These are phyloP conservation scores for Nipponia nippon DNA, from an alignment of 2,113 vertebrate species.

Conservation along the genomic window DNA sequence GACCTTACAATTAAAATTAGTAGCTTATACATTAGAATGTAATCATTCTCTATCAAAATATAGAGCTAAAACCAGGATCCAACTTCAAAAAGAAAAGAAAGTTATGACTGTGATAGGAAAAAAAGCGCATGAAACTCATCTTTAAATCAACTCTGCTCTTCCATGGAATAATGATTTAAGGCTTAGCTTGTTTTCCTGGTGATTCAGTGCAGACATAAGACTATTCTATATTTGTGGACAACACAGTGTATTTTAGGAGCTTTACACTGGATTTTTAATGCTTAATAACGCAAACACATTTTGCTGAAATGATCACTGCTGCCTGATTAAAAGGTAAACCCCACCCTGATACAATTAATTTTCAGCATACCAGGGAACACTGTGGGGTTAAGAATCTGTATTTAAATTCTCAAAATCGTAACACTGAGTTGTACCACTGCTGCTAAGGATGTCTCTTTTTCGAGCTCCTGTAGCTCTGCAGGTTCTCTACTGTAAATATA, in stretches of 20 bases:
- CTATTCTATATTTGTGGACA: conserved; percentile 60
- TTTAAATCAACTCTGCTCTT: conserved; percentile 71
- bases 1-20: conserved; percentile 68
- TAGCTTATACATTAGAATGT: conserved; percentile 60
- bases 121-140: conserved; percentile 75
- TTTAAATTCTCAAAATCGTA: neutral
- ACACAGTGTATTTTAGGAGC: conserved; percentile 50
- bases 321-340: conserved; percentile 17
- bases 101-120: conserved; percentile 72
- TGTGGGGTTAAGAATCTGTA: neutral
- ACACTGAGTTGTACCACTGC: conserved; percentile 17
- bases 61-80: conserved; percentile 77
- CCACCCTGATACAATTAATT: neutral
- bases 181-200: conserved; percentile 70
- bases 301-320: conserved; percentile 10
- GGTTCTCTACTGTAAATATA: neutral
- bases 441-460: conserved; percentile 8
- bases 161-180: conserved; percentile 70
- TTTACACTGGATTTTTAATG: conserved; percentile 59
- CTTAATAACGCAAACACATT: conserved; percentile 13
- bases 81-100: conserved; percentile 71
- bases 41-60: conserved; percentile 75
- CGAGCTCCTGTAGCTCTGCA: neutral
- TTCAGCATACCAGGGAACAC: neutral
- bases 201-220: conserved; percentile 71